These are phyloP conservation scores for Microchrysa polita DNA, from an alignment of 2,888 invertebrate genomes.

Conservation along the genomic window DNA sequence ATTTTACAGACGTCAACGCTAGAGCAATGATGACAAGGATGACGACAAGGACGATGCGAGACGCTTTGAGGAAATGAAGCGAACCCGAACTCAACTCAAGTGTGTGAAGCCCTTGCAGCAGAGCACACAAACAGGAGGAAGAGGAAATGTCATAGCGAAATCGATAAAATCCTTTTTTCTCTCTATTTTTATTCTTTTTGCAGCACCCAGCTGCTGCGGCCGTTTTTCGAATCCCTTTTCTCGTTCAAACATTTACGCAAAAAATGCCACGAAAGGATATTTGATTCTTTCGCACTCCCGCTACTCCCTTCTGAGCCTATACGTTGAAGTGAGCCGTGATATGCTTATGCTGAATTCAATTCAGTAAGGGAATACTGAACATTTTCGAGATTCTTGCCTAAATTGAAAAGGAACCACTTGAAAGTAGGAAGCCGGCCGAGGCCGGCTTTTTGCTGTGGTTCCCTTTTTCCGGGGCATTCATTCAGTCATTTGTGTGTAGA, in stretches of 20 bases:
- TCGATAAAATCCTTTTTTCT: constrained; percentile 31
- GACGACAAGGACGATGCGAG: not conserved
- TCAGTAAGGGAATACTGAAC: not conserved
- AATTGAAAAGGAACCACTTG: not conserved
- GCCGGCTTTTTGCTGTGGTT: too few relatives aligned
- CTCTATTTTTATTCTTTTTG: constrained; percentile 3
- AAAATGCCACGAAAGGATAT: not conserved
- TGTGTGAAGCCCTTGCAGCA: not conserved
- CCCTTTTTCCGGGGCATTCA: not conserved
- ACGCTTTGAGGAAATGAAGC: not conserved
- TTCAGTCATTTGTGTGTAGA: constrained; percentile 18
- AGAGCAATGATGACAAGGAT: too few relatives aligned
- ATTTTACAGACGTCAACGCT: not conserved
- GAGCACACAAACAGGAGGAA: constrained; percentile 11
- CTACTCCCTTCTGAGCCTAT: not conserved
- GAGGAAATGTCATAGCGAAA: constrained; percentile 5
- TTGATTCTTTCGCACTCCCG: not conserved
- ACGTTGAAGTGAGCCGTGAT: not conserved
- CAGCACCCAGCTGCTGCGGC: too few relatives aligned
- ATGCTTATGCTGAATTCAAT: not conserved
- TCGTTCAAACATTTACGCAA: not conserved
- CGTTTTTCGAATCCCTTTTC: too few relatives aligned
- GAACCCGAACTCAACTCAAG: too few relatives aligned
- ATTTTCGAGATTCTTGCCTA: not conserved
- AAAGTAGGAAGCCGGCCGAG: not conserved